Evolutionary conservation across 35 echinoderm and acorn worm genomes (phyloP).

Genomic region (Strongylocentrotus purpuratus): DNA sequence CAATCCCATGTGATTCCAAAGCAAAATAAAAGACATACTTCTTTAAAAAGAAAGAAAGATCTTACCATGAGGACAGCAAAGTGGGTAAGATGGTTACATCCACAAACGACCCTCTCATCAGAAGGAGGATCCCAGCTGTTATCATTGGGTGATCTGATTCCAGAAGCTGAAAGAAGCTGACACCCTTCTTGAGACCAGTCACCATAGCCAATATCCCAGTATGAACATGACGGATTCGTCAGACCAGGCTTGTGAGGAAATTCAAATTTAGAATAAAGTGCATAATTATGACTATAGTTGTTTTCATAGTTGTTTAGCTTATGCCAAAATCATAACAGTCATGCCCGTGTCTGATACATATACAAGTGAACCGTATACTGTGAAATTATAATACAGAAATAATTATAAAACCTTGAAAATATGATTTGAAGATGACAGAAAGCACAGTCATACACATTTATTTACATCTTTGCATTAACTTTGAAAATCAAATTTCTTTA

Average conservation of each 20-base stretch:
- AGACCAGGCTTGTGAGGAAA: neutral
- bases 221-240: neutral
- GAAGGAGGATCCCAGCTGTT: neutral
- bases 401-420: too few relatives aligned
- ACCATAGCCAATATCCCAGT: neutral
- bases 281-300: too few relatives aligned
- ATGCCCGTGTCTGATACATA: too few relatives aligned
- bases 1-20: too few relatives aligned
- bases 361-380: too few relatives aligned
- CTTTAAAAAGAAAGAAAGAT: neutral
- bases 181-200: conserved; percentile 1
- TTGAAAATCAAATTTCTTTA: neutral
- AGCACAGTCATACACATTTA: too few relatives aligned
- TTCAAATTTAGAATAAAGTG: neutral
- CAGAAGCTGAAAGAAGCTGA: neutral
- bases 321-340: too few relatives aligned
- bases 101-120: neutral
- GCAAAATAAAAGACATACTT: too few relatives aligned
- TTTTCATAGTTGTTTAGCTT: too few relatives aligned
- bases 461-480: too few relatives aligned
- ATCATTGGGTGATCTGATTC: neutral
- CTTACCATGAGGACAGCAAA: conserved; percentile 16
- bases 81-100: conserved; percentile 19
- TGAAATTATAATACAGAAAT: neutral
- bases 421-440: too few relatives aligned